Evolutionary conservation across 2,888 invertebrate genomes (phyloP), one percentile per base, ranked within the genome.

Genomic region (Sthenelais limicola): DNA sequence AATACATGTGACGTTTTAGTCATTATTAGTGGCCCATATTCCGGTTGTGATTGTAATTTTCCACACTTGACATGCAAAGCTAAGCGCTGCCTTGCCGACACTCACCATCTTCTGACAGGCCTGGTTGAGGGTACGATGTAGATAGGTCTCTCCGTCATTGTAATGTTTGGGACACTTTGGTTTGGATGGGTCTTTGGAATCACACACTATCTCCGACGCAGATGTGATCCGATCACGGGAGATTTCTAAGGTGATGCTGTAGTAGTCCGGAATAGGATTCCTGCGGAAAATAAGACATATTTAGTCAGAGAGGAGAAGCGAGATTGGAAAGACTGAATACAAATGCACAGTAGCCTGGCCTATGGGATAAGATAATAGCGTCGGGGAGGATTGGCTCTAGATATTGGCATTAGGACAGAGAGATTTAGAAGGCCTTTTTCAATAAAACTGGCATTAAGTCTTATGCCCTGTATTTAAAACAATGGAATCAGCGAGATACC

Each of bases 181-280:
- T n/a, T 78, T 71, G 0, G 73, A 32, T n/a, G 74, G 48, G 74
- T 84, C 80, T 26, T 76, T 78, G n/a, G 84, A 82, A 75, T 84
- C 81, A 79, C 87, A 87, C 4, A 76, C 77, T 28, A 83, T 78
- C 38, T 80, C 79, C 15, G 69, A 68, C 5, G 85, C 86, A 1
- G 79, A 77, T 0, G 84, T 81, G 7, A 82, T 82, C 12, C 83
- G 79, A 73, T 85, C 81, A 3, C 80, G 74, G 4, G 80, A 77
- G 15, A 83, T 79, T 62, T 84, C 80, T 69, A 86, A 74, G 26
- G 82, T 80, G 15, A 87, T 78, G 70, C 82, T 82, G 78, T 87
- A 86, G 76, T 83, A 80, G 71, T 86, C 85, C 28, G 87, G 86
- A 24, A 87, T 74, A 5, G 85, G 85, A 71, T 84, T 79, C 71